phyloP scores from a whole-genome alignment of 1,140 invertebrate species.

The Mizuhopecten yessoensis region DNA sequence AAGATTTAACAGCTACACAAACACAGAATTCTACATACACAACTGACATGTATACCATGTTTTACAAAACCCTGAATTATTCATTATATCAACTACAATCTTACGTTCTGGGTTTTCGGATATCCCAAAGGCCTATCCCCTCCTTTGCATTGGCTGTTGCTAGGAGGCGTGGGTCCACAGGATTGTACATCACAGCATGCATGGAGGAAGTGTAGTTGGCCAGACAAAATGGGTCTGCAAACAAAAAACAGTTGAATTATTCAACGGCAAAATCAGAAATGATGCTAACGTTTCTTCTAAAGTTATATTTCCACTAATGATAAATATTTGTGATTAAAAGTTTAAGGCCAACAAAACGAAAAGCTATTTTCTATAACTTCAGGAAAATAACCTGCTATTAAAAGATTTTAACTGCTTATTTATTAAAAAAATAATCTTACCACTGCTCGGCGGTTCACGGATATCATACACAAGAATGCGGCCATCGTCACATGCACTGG shows the following conservation, averaged over 20 bases:
- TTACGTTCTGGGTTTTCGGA: slow-evolving; percentile 92
- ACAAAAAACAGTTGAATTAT: slow-evolving; percentile 65
- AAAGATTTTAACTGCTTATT: too few relatives aligned
- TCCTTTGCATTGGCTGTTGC: slow-evolving; percentile 95
- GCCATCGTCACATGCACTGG: slow-evolving; percentile 96
- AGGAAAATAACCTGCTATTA: too few relatives aligned
- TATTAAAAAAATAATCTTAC: slow-evolving; percentile 75
- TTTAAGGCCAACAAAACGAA: too few relatives aligned
- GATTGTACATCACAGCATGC: slow-evolving; percentile 96
- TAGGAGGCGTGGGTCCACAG: slow-evolving; percentile 90
- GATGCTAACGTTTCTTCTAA: neutral
- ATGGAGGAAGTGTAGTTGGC: slow-evolving; percentile 90
- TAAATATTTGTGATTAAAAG: neutral
- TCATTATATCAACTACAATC: neutral
- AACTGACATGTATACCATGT: too few relatives aligned
- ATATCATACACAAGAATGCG: slow-evolving; percentile 93
- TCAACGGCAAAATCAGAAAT: neutral
- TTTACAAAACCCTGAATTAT: too few relatives aligned
- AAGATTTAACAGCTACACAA: too few relatives aligned
- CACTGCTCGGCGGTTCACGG: slow-evolving; percentile 86
- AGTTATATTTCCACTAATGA: neutral
- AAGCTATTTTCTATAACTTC: too few relatives aligned
- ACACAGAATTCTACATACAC: too few relatives aligned
- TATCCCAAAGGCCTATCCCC: slow-evolving; percentile 94
- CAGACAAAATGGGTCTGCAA: slow-evolving; percentile 86